Conservation (phyloP, 2,797 vertebrate species). For the Myioborus miniatus region DNA sequence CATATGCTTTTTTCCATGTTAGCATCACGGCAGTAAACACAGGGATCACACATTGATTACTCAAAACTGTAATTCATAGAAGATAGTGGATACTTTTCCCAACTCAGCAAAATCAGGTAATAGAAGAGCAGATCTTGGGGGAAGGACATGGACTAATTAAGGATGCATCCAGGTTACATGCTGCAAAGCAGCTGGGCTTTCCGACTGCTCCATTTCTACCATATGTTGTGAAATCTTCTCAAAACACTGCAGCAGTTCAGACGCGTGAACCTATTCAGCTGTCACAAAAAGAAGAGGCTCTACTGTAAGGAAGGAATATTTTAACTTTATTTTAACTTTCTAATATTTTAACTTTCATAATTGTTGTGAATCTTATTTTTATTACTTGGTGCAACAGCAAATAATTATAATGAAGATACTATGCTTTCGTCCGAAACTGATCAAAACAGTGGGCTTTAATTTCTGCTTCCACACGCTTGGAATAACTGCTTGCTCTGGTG, state of each 20-base stretch:
- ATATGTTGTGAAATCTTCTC: constrained; percentile 44
- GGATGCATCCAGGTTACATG: not conserved
- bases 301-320: not conserved
- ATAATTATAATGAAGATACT: not conserved
- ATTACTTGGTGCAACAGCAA: not conserved
- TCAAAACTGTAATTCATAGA: not conserved
- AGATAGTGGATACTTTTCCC: not conserved
- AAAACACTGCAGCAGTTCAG: constrained; percentile 9
- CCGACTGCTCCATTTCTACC: constrained; percentile 8
- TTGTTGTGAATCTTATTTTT: not conserved
- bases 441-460: not conserved
- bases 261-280: not conserved
- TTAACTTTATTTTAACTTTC: not conserved
- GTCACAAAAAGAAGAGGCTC: not conserved
- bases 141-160: constrained; percentile 43
- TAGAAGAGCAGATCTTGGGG: not conserved
- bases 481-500: not conserved
- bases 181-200: constrained; percentile 46
- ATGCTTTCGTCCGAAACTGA: not conserved
- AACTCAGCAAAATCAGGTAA: not conserved
- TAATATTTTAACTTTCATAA: not conserved
- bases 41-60: not conserved
- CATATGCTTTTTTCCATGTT: not conserved
- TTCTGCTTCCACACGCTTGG: not conserved
- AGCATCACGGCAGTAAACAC: not conserved